Conservation (phyloP, 2,113 vertebrate genomes). For the Mohoua ochrocephala region DNA sequence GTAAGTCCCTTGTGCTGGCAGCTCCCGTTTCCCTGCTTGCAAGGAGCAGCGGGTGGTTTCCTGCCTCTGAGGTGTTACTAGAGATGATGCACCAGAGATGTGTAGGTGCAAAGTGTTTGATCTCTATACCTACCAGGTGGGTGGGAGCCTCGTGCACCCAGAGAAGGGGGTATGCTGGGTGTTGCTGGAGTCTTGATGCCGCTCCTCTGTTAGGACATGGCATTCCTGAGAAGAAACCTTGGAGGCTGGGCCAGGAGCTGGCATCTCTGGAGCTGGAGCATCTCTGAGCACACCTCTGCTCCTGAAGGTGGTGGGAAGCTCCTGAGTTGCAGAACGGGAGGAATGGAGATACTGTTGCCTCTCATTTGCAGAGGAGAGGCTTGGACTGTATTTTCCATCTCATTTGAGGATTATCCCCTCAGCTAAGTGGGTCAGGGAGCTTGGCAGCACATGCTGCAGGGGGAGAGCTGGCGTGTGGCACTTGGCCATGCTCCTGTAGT, state of each 20-base stretch:
- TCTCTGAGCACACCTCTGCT: neutral
- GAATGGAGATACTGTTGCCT: neutral
- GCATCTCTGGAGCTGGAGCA: neutral
- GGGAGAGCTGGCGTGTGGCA: neutral
- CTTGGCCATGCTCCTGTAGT: neutral
- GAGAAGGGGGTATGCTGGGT: rapidly evolving
- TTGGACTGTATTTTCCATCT: constrained; percentile 5
- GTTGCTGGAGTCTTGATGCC: neutral
- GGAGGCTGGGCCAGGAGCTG: neutral
- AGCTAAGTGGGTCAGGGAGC: neutral
- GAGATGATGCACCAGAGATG: neutral
- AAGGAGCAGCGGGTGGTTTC: neutral
- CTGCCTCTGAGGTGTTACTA: neutral
- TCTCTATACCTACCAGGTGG: neutral
- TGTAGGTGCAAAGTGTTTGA: neutral
- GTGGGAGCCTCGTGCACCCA: neutral
- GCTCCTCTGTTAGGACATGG: neutral
- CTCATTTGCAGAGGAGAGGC: neutral
- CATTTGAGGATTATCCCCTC: neutral
- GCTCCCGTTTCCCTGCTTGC: neutral
- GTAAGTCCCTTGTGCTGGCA: neutral
- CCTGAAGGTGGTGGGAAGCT: neutral
- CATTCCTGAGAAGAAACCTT: neutral
- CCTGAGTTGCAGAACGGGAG: neutral
- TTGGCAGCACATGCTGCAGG: neutral